A percentile compares a stretch with the other conserved stretches of the same genome.
These are phyloP conservation scores for Arizona elegans DNA, from an alignment of 2,113 vertebrate species.

Conservation along the genomic window DNA sequence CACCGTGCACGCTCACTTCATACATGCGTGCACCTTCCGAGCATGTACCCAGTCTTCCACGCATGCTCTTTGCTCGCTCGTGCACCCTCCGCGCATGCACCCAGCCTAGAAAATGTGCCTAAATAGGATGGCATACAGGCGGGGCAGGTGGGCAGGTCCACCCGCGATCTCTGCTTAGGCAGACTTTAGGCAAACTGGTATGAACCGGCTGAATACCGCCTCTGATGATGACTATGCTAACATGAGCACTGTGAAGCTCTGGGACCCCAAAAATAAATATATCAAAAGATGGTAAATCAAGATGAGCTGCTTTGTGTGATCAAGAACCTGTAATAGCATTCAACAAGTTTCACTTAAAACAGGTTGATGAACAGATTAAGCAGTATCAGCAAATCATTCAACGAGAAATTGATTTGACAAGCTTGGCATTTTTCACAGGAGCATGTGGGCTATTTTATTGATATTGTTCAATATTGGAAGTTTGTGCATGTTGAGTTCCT, in stretches of 20 bases:
- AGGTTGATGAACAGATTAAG: not conserved
- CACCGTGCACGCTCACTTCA: no score
- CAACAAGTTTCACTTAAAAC: not conserved
- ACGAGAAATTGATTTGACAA: not conserved
- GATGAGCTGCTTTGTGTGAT: not conserved
- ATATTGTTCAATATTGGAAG: not conserved
- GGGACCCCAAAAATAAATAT: not conserved
- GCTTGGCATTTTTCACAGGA: not conserved
- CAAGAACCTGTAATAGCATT: not conserved
- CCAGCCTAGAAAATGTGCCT: no score
- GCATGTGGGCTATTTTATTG: not conserved
- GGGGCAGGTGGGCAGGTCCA: no score
- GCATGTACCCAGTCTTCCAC: no score
- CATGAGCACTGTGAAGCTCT: not conserved
- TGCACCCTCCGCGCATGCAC: no score
- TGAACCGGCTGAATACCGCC: no score
- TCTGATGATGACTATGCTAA: not conserved
- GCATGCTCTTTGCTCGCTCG: no score
- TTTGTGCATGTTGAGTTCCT: not conserved
- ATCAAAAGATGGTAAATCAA: not conserved
- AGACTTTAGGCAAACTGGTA: no score
- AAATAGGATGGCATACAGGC: no score
- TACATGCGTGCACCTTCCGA: accelerated
- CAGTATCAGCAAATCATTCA: not conserved
- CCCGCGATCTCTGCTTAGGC: no score